phyloP scores from a whole-genome alignment of 2,113 vertebrate genomes.

The Alligator mississippiensis region DNA sequence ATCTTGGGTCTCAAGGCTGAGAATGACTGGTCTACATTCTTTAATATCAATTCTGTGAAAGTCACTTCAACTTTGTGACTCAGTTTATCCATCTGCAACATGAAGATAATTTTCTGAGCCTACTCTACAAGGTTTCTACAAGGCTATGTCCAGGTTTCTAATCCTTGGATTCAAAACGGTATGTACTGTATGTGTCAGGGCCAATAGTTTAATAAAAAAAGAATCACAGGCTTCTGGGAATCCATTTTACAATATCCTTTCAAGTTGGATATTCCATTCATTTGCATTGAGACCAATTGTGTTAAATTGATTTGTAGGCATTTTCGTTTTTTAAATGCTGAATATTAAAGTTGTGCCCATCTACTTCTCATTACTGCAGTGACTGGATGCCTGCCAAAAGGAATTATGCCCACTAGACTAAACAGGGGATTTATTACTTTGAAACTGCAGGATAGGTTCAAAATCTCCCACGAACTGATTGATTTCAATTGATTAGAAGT shows the following conservation, averaged over 20 bases:
- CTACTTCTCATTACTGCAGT: conserved; percentile 65
- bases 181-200: background rate
- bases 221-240: background rate
- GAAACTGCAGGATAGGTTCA: conserved; percentile 62
- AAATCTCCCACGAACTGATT: conserved; percentile 77
- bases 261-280: conserved; percentile 22
- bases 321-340: conserved; percentile 43
- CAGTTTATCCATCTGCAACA: background rate
- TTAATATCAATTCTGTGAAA: background rate
- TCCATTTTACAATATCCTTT: background rate
- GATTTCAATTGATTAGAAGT: conserved; percentile 75
- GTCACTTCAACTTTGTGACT: background rate
- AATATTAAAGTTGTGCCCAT: conserved; percentile 63
- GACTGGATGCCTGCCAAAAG: conserved; percentile 69
- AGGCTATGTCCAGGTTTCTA: background rate
- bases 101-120: background rate
- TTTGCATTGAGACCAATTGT: conserved; percentile 46
- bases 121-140: rapidly evolving
- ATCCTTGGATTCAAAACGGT: background rate
- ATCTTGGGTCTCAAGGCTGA: too few relatives aligned
- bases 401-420: conserved; percentile 57
- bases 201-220: background rate
- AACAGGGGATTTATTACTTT: conserved; percentile 70
- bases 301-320: conserved; percentile 61
- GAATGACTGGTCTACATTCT: background rate